Evolutionary conservation across 2,888 invertebrate genomes (phyloP), one percentile per base, ranked within the genome.

Genomic region (Agonopterix heracliana): DNA sequence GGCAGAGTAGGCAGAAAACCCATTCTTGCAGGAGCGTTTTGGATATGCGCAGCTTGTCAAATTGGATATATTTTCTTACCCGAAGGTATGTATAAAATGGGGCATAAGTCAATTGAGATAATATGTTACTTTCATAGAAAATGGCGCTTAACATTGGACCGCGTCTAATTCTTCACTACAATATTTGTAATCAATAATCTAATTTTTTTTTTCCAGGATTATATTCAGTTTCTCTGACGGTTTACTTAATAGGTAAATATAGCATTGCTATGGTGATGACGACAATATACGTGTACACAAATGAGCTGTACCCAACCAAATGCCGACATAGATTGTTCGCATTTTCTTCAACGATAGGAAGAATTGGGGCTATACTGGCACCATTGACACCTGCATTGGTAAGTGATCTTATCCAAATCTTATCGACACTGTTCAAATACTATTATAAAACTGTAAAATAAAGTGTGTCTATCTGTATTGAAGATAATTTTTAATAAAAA

Each of bases 281-380:
- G 43, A 83, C 90, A 3, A 66, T 91, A 47, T 92, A 92, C 68
- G 86, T 92, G 59, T 91, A 91, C 64, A 91, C 92, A 0, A 86
- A 91, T 2, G 93, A 93, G 76, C 76, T 93, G 66, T 93, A 92
- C 66, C 93, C 93, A 3, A 93, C 93, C 34, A 88, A 89, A 60
- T 78, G 91, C 42, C 80, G 93, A 1, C 92, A 93, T 66, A 90
- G 90, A 44, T 73, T 92, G 54, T 84, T 93, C 47, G 91, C 91
- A 0, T 84, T 90, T 53, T 92, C 92, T 59, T 92, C 92, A 9
- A 92, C 92, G 91, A 81, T 92, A 53, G 93, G 93, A n/a, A 81
- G 92, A 38, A 75, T 93, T 46, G 93, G 93, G 0, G 90, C 92
- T 1, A 92, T 93, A 71, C 63, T 91, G 40, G 92, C 93, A 0